Evolutionary conservation across 2,113 vertebrate genomes (phyloP).

Genomic region (Notarius quadriscutis): DNA sequence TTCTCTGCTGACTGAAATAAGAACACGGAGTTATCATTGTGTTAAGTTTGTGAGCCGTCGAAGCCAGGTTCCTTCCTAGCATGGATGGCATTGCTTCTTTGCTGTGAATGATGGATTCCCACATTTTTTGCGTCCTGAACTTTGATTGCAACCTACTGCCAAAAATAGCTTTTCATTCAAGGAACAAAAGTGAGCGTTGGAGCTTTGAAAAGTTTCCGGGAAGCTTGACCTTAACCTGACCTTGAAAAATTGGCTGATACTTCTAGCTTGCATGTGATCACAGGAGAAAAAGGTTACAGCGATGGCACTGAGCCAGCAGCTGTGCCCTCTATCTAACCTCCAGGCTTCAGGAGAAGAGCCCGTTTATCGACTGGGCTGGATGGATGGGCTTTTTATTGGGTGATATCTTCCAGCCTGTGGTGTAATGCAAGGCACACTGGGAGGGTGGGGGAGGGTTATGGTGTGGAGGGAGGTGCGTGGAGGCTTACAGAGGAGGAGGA

Average conservation of each 20-base stretch:
- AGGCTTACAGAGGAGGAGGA: not conserved
- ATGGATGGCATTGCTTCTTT: not conserved
- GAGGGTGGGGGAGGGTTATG: conserved; percentile 1
- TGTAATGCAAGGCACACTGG: conserved; percentile 4
- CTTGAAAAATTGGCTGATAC: not conserved
- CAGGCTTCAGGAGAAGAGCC: conserved; percentile 1
- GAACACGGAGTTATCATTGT: not conserved
- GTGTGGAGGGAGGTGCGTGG: not conserved
- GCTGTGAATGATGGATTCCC: not conserved
- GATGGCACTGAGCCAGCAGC: conserved; percentile 9
- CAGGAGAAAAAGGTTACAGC: not conserved
- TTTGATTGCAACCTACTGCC: not conserved
- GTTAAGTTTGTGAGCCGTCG: not conserved
- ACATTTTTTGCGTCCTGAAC: not conserved
- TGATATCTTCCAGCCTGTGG: conserved; percentile 26
- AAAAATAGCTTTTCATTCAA: not conserved
- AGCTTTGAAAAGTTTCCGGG: not conserved
- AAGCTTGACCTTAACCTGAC: not conserved
- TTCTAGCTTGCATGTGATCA: not conserved
- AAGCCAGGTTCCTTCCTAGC: not conserved
- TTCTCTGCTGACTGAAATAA: not conserved
- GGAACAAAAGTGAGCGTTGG: not conserved
- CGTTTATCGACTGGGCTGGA: conserved; percentile 17
- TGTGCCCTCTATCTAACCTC: conserved; percentile 36
- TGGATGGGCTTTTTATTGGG: conserved; percentile 45